Conservation (phyloP, 2,797 vertebrate genomes). For the Lemur catta region DNA sequence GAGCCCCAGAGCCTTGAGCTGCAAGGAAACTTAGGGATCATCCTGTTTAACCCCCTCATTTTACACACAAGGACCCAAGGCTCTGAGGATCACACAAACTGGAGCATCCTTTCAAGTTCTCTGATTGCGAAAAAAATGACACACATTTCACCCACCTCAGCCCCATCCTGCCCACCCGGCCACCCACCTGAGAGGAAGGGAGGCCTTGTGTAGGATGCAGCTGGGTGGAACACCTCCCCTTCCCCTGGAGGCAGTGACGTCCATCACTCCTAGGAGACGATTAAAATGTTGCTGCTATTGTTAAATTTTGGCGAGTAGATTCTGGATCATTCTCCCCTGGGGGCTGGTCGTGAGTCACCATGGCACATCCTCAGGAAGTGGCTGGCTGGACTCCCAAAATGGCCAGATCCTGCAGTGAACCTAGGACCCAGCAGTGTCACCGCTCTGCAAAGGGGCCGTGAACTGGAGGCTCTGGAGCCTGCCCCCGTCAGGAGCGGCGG, state of each 20-base stretch:
- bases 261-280: slow-evolving; percentile 54
- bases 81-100: neutral
- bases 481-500: neutral
- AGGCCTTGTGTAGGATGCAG: slow-evolving; percentile 56
- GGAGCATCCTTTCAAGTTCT: neutral
- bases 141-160: slow-evolving; percentile 45
- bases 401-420: neutral
- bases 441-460: neutral
- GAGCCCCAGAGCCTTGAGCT: neutral
- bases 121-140: neutral
- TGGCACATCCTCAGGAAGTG: slow-evolving; percentile 74
- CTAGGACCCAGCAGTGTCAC: neutral
- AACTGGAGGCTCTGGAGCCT: neutral
- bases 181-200: slow-evolving; percentile 70
- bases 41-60: neutral
- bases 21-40: neutral
- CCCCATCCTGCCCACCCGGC: neutral
- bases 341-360: slow-evolving; percentile 64
- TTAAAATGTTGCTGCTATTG: slow-evolving; percentile 62
- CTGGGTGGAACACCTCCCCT: slow-evolving; percentile 59
- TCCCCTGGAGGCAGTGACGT: slow-evolving; percentile 63
- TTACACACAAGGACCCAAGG: neutral
- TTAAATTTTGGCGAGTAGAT: slow-evolving; percentile 54
- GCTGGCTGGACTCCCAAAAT: slow-evolving; percentile 34
- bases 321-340: slow-evolving; percentile 32